phyloP scores from a whole-genome alignment of 1,140 invertebrate species.

The Procambarus clarkii region DNA sequence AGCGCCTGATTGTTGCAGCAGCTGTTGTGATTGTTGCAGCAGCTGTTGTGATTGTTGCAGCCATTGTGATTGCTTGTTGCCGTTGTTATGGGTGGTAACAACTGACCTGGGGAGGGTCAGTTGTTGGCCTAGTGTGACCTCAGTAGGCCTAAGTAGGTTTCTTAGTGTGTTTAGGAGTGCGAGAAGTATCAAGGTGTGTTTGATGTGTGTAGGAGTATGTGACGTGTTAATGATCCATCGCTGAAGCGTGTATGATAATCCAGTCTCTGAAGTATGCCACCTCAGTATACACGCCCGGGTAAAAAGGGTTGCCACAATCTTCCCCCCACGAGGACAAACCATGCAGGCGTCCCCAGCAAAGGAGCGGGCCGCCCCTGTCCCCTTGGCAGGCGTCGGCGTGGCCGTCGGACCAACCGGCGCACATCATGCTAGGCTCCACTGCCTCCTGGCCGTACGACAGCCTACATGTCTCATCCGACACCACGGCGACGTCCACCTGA shows the following conservation, averaged over 20 bases:
- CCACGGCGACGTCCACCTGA: constrained; percentile 27
- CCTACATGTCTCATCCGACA: constrained; percentile 13
- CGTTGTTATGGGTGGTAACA: too few species aligned
- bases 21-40: too few species aligned
- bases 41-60: too few species aligned
- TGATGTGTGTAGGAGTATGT: too few species aligned
- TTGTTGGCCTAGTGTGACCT: too few species aligned
- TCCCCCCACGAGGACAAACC: constrained; percentile 85
- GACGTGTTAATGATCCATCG: too few species aligned
- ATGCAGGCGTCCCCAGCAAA: constrained; percentile 77
- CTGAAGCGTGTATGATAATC: constrained; percentile 72
- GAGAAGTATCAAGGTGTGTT: too few species aligned
- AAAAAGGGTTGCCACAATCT: constrained; percentile 79
- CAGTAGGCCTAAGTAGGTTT: too few species aligned
- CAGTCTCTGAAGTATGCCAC: constrained; percentile 78
- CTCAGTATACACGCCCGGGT: constrained; percentile 81
- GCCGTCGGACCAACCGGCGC: constrained; percentile 26
- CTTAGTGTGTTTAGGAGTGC: too few species aligned
- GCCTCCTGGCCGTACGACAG: constrained; percentile 13
- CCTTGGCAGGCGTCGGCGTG: constrained; percentile 75
- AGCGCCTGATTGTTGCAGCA: too few species aligned
- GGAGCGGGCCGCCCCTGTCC: constrained; percentile 80
- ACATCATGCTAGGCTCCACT: constrained; percentile 42
- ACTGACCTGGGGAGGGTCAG: too few species aligned
- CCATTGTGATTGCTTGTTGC: too few species aligned